A percentile compares a stretch with the other conserved stretches of the same genome.
Evolutionary conservation across 1,140 invertebrate genomes (phyloP).

Genomic region (Campoletis sonorensis): DNA sequence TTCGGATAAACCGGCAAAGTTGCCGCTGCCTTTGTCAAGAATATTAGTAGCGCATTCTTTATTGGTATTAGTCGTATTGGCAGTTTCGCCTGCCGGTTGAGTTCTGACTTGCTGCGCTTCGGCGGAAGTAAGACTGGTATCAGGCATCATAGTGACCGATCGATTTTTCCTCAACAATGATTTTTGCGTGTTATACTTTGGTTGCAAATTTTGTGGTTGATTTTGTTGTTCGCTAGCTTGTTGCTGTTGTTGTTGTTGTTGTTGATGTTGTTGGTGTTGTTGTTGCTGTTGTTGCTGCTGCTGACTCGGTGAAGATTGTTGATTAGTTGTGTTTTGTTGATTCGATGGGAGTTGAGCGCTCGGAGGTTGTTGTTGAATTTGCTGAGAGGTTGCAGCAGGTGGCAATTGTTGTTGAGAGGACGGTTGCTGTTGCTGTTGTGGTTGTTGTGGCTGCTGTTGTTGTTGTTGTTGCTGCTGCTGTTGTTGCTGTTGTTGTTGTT

Average conservation of each 20-base stretch:
- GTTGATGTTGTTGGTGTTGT: slow-evolving; percentile 60
- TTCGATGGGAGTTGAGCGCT: slow-evolving; percentile 62
- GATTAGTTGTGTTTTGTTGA: slow-evolving; percentile 60
- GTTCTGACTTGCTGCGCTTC: slow-evolving; percentile 77
- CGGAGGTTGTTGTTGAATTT: slow-evolving; percentile 59
- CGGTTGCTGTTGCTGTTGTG: slow-evolving; percentile 64
- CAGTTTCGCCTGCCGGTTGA: slow-evolving; percentile 72
- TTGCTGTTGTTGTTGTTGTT: slow-evolving; percentile 69
- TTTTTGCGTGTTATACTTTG: slow-evolving; percentile 75
- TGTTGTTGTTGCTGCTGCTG: slow-evolving; percentile 71
- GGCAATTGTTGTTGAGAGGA: slow-evolving; percentile 59
- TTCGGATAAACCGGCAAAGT: slow-evolving; percentile 68
- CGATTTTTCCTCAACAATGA: slow-evolving; percentile 78
- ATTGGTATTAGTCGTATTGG: slow-evolving; percentile 60
- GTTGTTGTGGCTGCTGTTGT: slow-evolving; percentile 60
- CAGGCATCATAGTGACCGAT: slow-evolving; percentile 74
- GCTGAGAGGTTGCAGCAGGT: slow-evolving; percentile 50
- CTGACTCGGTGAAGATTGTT: slow-evolving; percentile 47
- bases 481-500: slow-evolving; percentile 67
- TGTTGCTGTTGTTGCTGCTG: slow-evolving; percentile 59
- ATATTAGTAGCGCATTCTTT: slow-evolving; percentile 72
- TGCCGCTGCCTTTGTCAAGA: slow-evolving; percentile 73
- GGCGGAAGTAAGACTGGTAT: slow-evolving; percentile 76
- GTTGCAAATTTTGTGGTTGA: slow-evolving; percentile 68
- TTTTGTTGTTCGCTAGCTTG: slow-evolving; percentile 68